Evolutionary conservation across 2,888 invertebrate species (phyloP).

Genomic region (Aelia acuminata): DNA sequence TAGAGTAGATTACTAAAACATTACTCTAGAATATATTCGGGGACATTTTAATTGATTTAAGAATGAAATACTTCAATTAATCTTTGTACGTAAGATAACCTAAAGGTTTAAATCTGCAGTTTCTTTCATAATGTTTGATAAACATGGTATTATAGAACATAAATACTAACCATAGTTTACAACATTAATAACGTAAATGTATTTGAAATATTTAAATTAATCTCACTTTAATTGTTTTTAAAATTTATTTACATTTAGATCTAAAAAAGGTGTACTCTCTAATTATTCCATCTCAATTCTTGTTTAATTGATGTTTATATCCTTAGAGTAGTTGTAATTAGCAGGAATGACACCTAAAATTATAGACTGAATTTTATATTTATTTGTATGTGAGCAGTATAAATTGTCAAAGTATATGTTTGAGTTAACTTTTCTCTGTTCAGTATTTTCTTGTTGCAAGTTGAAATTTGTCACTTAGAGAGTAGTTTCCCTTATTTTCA

Average conservation of each 20-base stretch:
- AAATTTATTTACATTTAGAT: background rate
- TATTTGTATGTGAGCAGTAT: background rate
- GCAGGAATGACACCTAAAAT: background rate
- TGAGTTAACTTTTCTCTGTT: background rate
- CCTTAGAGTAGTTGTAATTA: background rate
- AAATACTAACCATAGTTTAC: background rate
- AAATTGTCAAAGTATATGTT: background rate
- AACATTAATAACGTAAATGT: background rate
- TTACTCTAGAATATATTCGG: background rate
- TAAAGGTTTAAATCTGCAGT: background rate
- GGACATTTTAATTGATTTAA: background rate
- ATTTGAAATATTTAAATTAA: background rate
- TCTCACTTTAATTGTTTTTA: background rate
- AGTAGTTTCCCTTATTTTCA: background rate
- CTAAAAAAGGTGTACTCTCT: background rate
- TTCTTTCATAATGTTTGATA: background rate
- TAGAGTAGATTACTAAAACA: background rate
- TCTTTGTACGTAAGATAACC: background rate
- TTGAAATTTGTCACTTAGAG: background rate
- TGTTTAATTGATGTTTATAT: background rate
- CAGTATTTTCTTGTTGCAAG: background rate
- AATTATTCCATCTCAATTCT: background rate
- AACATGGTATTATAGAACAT: background rate
- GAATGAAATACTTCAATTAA: background rate
- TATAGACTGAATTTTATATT: slow-evolving; percentile 35